These are phyloP conservation scores for Alligator sinensis DNA, from an alignment of 2,113 vertebrate genomes.

Conservation along the genomic window DNA sequence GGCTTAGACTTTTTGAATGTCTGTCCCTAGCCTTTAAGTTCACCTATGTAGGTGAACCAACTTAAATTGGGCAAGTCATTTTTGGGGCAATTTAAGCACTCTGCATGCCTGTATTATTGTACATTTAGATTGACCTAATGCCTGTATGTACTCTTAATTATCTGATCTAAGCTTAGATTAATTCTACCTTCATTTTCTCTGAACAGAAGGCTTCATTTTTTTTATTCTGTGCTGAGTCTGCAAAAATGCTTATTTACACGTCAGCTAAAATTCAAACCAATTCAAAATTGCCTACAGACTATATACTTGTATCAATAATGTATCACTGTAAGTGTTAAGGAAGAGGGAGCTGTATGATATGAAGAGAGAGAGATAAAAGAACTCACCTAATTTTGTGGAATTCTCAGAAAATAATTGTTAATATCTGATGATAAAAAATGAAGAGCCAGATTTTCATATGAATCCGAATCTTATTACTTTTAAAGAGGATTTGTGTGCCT, in stretches of 20 bases:
- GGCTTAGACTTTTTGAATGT: too few relatives aligned
- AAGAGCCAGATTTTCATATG: neutral
- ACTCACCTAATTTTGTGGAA: neutral
- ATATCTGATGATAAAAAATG: neutral
- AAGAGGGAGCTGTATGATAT: neutral
- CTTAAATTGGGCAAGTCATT: too few relatives aligned
- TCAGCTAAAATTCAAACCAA: neutral
- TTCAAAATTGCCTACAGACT: neutral
- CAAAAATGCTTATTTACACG: constrained; percentile 4
- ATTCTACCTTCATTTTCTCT: constrained; percentile 5
- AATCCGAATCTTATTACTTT: constrained; percentile 14
- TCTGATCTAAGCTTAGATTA: constrained; percentile 45
- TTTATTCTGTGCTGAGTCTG: neutral
- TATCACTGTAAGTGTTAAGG: neutral
- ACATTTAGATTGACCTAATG: too few relatives aligned
- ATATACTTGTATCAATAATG: accelerated
- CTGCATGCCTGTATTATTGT: too few relatives aligned
- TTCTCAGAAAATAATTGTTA: neutral
- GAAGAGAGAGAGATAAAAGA: neutral
- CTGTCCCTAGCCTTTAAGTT: too few relatives aligned
- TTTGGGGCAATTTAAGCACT: too few relatives aligned
- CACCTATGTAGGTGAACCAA: too few relatives aligned
- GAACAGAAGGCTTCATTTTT: neutral
- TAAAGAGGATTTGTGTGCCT: neutral
- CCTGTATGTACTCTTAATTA: too few relatives aligned